These are phyloP conservation scores for Troides aeacus DNA, from an alignment of 2,888 invertebrate genomes.

Conservation along the genomic window DNA sequence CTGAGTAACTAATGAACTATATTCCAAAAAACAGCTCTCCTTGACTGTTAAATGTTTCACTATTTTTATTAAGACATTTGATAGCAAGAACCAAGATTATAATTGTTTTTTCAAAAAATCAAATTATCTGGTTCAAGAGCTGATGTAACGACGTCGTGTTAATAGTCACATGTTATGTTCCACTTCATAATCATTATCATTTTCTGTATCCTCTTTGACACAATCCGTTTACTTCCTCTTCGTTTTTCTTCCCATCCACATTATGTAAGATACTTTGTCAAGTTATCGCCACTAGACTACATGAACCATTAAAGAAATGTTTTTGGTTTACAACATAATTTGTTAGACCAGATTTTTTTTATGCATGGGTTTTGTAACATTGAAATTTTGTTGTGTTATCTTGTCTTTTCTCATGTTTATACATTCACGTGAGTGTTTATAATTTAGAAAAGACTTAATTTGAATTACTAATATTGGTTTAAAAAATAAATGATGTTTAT, in stretches of 20 bases:
- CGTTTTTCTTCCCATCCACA: not conserved
- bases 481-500: too few species aligned
- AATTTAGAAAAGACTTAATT: not conserved
- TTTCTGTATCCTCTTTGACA: too few species aligned
- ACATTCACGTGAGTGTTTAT: not conserved
- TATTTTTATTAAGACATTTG: not conserved
- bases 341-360: not conserved
- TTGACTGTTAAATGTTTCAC: not conserved
- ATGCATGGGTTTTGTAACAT: not conserved
- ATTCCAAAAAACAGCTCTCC: not conserved
- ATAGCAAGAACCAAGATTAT: not conserved
- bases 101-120: not conserved
- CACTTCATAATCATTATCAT: too few species aligned
- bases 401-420: not conserved
- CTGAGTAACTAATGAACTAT: constrained; percentile 19
- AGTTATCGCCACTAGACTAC: too few species aligned
- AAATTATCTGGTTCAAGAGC: not conserved
- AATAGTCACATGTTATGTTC: not conserved
- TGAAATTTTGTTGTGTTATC: not conserved
- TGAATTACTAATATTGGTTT: not conserved
- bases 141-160: not conserved
- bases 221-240: not conserved
- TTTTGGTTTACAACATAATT: too few species aligned
- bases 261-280: too few species aligned
- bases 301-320: too few species aligned